Percentiles rank a stretch among this genome's conserved stretches.
Evolutionary conservation across 2,888 invertebrate species (phyloP).

Genomic region (Drosophila anomelani): DNA sequence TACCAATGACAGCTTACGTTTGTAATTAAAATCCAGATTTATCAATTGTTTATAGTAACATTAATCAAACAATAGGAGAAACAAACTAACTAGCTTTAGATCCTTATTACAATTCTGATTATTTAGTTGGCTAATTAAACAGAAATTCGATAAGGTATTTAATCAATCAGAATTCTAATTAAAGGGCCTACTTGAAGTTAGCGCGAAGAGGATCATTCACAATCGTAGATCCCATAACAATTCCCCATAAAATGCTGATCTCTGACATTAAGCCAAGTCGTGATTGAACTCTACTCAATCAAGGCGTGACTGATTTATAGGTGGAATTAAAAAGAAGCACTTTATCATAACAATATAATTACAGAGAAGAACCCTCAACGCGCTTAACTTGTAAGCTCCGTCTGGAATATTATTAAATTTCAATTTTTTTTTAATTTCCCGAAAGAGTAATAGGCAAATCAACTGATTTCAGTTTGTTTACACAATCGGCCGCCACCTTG

Average conservation of each 20-base stretch:
- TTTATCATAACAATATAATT: conserved; percentile 35
- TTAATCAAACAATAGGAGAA: not conserved
- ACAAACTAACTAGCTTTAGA: not conserved
- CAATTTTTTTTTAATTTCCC: not conserved
- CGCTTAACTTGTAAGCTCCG: conserved; percentile 16
- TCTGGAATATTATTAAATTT: not conserved
- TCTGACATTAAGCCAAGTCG: conserved; percentile 14
- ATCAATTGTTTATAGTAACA: not conserved
- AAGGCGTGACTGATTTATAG: conserved; percentile 51
- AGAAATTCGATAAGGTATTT: not conserved
- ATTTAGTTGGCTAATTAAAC: not conserved
- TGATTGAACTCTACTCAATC: conserved; percentile 27
- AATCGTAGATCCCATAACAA: not conserved
- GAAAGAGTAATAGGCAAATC: conserved; percentile 11
- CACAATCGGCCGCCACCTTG: conserved; percentile 57
- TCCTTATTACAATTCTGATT: not conserved
- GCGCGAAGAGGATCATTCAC: not conserved
- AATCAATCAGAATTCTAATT: not conserved
- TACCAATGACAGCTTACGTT: not conserved
- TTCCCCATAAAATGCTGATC: conserved; percentile 3
- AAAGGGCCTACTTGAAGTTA: conserved; percentile 1
- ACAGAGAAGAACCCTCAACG: conserved; percentile 4
- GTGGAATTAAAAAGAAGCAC: conserved; percentile 36
- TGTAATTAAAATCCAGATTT: not conserved
- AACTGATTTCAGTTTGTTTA: conserved; percentile 28